Evolutionary conservation across 2,113 vertebrate species (phyloP), one percentile per base, ranked within the genome.

Genomic region (Chinchilla lanigera): DNA sequence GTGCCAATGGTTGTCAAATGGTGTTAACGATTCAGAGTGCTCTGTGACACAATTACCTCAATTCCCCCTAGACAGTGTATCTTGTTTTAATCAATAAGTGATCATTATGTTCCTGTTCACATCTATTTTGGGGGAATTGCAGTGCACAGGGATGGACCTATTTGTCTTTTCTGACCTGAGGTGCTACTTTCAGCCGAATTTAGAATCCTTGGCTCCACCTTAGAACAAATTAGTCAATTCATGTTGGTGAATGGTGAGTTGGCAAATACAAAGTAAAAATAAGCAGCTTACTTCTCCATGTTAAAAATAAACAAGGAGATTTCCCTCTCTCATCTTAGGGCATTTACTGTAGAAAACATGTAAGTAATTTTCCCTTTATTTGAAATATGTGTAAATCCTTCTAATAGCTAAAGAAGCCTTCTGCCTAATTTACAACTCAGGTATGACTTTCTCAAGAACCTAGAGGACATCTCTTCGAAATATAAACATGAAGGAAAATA

Each of bases 191-290:
- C 75, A 50, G 41, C 6, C 69, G n/a, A 19, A 88, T 81, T 41
- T 88, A 44, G 56, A 41, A 24, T 58, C 47, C 73, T 89, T 73
- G 67, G 7, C 75, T 69, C 30, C 75, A 92, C 75, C 3, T 71
- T 24, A 86, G 63, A 83, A 86, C 33, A 89, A 92, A 95, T 84
- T 26, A 80, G 61, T 86, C 28, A 54, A 14, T 52, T 52, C 50
- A 80, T 14, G 11, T 54, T 19, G 44, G 38, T 7, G 58, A 93
- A 56, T 60, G 44, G 44, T 82, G 50, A 73, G 24, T 67, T 87
- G 73, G 47, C 28, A 96, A 90, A 95, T 44, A 47, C 41, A 89
- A 82, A 83, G 60, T 75, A 47, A 85, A 95, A 92, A 50, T 41
- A 85, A 38, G 83, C 35, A 17, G 5, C 38, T 95, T 94, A 63